A percentile compares a stretch with the other conserved stretches of the same genome.
phyloP scores from a whole-genome alignment of 2,113 vertebrate genomes.

The Phalacrocorax brasilianus region DNA sequence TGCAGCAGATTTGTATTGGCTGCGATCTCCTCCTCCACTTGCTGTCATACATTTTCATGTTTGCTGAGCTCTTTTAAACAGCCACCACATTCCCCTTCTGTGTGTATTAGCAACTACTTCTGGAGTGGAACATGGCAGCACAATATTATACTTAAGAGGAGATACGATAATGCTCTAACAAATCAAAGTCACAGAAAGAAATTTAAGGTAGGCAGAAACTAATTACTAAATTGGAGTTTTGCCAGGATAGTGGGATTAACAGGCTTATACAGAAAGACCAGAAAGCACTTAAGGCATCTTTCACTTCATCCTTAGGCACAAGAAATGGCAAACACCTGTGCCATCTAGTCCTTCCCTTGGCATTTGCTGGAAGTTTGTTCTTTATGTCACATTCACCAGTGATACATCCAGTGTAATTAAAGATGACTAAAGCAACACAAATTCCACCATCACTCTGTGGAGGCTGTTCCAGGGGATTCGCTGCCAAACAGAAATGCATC shows the following conservation, averaged over 20 bases:
- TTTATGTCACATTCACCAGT: neutral
- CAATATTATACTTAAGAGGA: slow-evolving; percentile 24
- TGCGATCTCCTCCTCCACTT: slow-evolving; percentile 42
- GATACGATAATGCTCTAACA: neutral
- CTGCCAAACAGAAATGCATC: neutral
- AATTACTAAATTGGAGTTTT: slow-evolving; percentile 35
- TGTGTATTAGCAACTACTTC: slow-evolving; percentile 48
- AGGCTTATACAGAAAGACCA: neutral
- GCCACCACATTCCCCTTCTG: slow-evolving; percentile 51
- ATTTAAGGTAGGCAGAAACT: slow-evolving; percentile 33
- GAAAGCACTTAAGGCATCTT: neutral
- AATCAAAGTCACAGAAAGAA: neutral
- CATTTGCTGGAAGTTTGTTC: slow-evolving; percentile 7
- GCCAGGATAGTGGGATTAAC: slow-evolving; percentile 8
- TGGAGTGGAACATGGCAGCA: slow-evolving; percentile 41
- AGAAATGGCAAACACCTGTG: slow-evolving; percentile 17
- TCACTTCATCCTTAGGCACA: neutral
- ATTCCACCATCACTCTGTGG: neutral
- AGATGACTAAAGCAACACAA: neutral
- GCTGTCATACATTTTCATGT: slow-evolving; percentile 50
- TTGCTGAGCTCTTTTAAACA: slow-evolving; percentile 56
- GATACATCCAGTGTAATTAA: neutral
- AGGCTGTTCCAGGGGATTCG: neutral
- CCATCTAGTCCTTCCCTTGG: neutral
- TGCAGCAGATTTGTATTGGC: slow-evolving; percentile 62